phyloP scores from a whole-genome alignment of 2,888 invertebrate species.

The Sinodicranocentrus sp. region DNA sequence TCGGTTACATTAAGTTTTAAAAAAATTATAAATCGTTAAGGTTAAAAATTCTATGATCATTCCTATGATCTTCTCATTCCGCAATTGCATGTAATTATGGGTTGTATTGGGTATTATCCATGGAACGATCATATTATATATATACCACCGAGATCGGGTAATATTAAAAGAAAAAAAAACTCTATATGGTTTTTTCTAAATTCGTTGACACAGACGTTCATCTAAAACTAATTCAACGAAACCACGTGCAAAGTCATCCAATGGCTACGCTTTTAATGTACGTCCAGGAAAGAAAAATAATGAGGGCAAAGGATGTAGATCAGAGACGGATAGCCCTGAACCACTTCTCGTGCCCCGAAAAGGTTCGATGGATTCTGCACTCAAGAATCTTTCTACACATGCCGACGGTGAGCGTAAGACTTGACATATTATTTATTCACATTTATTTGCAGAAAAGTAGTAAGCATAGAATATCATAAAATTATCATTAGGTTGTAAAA shows the following conservation, averaged over 20 bases:
- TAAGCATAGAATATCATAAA: too few species aligned
- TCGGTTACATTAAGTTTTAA: too few species aligned
- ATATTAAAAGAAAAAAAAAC: too few species aligned
- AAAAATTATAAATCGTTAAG: too few species aligned
- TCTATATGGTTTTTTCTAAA: too few species aligned
- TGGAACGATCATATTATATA: too few species aligned
- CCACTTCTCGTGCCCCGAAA: constrained; percentile 21
- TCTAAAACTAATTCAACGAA: constrained; percentile 22
- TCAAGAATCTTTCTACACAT: background rate
- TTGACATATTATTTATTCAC: background rate
- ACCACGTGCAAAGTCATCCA: constrained; percentile 55
- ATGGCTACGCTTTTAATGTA: background rate
- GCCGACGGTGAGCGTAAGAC: background rate
- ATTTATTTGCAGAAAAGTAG: background rate
- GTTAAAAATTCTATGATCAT: too few species aligned
- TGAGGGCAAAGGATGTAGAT: constrained; percentile 24
- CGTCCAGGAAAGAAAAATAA: background rate
- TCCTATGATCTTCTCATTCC: too few species aligned
- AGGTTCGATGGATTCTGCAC: background rate
- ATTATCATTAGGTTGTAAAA: too few species aligned
- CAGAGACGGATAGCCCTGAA: constrained; percentile 51
- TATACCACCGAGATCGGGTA: too few species aligned
- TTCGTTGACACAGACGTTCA: background rate
- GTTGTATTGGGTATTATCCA: too few species aligned
- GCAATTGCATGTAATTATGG: too few species aligned